Evolutionary conservation across 2,888 invertebrate genomes (phyloP).

Genomic region (Drosophila quinaria): DNA sequence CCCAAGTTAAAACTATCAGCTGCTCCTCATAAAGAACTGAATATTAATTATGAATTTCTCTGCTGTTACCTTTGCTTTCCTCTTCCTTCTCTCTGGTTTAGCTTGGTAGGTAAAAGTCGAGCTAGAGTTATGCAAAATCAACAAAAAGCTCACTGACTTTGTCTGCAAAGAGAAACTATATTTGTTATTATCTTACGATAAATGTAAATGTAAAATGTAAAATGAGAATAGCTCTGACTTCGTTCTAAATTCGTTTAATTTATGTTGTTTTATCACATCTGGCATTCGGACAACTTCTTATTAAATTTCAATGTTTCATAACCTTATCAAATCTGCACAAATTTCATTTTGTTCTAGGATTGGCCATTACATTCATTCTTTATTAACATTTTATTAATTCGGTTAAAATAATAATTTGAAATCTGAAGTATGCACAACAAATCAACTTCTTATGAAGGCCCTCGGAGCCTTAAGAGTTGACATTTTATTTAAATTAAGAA

Average conservation of each 20-base stretch:
- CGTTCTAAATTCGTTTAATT: no score
- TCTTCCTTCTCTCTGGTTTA: not conserved
- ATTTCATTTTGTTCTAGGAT: no score
- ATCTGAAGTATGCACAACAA: no score
- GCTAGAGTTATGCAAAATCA: slow-evolving; percentile 8
- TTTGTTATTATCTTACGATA: not conserved
- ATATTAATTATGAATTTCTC: slow-evolving; percentile 7
- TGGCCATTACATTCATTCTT: no score
- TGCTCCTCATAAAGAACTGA: slow-evolving; percentile 2
- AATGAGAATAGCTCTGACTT: no score
- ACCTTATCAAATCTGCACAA: no score
- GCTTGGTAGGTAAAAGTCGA: not conserved
- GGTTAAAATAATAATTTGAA: no score
- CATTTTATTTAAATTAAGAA: not conserved
- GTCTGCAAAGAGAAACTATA: not conserved
- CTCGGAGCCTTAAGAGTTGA: not conserved
- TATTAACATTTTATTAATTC: no score
- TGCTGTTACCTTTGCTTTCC: not conserved
- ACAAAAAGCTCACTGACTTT: not conserved
- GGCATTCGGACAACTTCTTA: no score
- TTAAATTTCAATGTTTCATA: no score
- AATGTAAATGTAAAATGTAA: not conserved
- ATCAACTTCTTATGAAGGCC: not conserved
- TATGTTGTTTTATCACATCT: no score
- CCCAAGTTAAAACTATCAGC: slow-evolving; percentile 3